Percentiles rank a stretch among this genome's conserved stretches.
These are phyloP conservation scores for Xerus rutilus DNA, from an alignment of 2,797 vertebrate genomes.

Conservation along the genomic window DNA sequence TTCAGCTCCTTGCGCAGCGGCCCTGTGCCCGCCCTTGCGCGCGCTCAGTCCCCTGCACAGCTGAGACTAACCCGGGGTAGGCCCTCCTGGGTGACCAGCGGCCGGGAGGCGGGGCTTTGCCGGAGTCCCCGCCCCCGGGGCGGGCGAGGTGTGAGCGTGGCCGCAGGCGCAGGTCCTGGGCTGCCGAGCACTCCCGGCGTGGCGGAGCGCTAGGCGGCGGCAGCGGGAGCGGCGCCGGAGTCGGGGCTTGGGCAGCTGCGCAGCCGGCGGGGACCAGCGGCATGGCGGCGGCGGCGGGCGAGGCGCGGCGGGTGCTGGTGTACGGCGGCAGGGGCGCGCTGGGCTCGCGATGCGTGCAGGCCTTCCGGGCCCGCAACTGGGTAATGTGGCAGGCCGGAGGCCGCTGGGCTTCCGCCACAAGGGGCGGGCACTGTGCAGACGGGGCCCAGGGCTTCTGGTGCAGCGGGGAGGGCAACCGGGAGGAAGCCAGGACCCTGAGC, in stretches of 20 bases:
- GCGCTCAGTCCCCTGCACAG: accelerated
- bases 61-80: accelerated
- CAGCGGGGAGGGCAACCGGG: no score
- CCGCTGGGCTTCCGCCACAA: neutral
- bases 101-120: neutral
- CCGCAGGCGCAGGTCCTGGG: conserved; percentile 89
- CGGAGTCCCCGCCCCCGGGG: conserved; percentile 81
- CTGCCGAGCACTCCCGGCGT: accelerated
- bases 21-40: accelerated
- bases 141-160: conserved; percentile 89
- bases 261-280: neutral
- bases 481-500: neutral
- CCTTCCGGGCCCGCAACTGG: conserved; percentile 93
- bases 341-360: conserved; percentile 93
- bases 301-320: conserved; percentile 91
- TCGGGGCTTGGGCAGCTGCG: neutral
- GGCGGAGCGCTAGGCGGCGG: neutral
- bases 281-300: conserved; percentile 75
- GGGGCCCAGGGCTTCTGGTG: accelerated
- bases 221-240: no score
- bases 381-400: conserved; percentile 85
- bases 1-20: neutral
- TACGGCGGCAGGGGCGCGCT: conserved; percentile 95
- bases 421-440: neutral
- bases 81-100: accelerated